Conservation (phyloP, 2,888 invertebrate species). For the Sesia bembeciformis region DNA sequence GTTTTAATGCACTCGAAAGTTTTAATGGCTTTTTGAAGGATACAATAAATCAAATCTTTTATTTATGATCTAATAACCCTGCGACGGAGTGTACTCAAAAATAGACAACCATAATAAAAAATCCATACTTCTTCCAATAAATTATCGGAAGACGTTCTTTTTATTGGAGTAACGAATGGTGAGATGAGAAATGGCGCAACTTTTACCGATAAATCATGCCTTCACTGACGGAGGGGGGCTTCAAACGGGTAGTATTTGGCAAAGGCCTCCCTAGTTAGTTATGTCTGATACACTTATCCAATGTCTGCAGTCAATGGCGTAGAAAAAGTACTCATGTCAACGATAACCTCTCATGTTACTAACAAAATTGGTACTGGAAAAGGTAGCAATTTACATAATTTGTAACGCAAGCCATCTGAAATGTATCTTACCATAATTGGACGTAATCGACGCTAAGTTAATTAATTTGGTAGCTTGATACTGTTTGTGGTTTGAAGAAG, state of each 20-base stretch:
- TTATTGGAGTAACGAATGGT: slow-evolving; percentile 73
- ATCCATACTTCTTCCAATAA: slow-evolving; percentile 61
- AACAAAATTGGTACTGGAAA: no score
- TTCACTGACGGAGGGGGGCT: slow-evolving; percentile 50
- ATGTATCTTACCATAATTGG: no score
- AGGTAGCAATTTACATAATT: no score
- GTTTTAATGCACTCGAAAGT: slow-evolving; percentile 19
- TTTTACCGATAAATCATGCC: slow-evolving; percentile 67
- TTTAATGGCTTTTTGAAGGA: slow-evolving; percentile 20
- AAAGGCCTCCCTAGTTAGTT: slow-evolving; percentile 50
- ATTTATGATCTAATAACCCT: slow-evolving; percentile 50
- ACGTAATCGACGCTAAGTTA: no score
- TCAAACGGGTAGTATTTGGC: slow-evolving; percentile 52
- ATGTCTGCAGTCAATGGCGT: slow-evolving; percentile 41
- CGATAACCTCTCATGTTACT: no score
- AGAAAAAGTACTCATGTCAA: slow-evolving; percentile 17
- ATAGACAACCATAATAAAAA: slow-evolving; percentile 60
- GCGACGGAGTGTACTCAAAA: slow-evolving; percentile 50
- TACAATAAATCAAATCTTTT: slow-evolving; percentile 49
- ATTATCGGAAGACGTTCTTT: slow-evolving; percentile 67
- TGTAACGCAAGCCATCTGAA: no score
- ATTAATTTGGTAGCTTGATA: no score
- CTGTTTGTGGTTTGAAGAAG: no score
- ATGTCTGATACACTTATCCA: slow-evolving; percentile 45
- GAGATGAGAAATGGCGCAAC: slow-evolving; percentile 69